These are phyloP conservation scores for Pipistrellus pygmaeus DNA, from an alignment of 2,797 vertebrate species.

Conservation along the genomic window DNA sequence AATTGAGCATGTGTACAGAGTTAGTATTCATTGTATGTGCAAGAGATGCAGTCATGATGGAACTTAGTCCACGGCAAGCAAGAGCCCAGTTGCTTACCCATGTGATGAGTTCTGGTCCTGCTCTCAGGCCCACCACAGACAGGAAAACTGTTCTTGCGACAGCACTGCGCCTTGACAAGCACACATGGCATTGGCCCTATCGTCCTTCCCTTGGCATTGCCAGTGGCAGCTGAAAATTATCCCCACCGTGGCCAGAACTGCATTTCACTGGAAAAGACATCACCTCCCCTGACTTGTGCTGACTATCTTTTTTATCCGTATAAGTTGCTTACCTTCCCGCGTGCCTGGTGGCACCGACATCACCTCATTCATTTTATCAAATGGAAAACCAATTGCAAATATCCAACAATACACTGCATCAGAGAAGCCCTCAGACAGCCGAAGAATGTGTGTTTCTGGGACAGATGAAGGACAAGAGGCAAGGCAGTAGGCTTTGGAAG, in stretches of 20 bases:
- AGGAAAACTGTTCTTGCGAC: too few species aligned
- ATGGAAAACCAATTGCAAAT: constrained; percentile 48
- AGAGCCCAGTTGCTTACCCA: neutral
- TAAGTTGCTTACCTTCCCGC: neutral
- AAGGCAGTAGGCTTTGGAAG: neutral
- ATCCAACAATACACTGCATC: neutral
- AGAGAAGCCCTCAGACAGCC: neutral
- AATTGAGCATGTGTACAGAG: neutral
- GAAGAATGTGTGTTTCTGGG: neutral
- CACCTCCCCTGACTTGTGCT: neutral
- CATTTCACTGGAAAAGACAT: neutral
- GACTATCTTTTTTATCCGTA: neutral
- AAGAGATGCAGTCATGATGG: neutral
- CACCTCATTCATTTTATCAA: constrained; percentile 32
- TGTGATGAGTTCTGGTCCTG: neutral
- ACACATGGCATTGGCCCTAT: neutral
- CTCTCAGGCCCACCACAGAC: neutral
- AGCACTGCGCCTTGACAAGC: neutral
- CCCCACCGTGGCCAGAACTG: neutral
- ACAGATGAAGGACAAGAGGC: neutral
- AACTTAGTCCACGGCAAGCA: neutral
- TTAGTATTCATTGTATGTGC: neutral
- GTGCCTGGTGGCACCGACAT: neutral
- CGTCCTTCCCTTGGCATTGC: neutral
- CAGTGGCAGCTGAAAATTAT: neutral